Evolutionary conservation across 2,888 invertebrate genomes (phyloP).

Genomic region (Antitype chi): DNA sequence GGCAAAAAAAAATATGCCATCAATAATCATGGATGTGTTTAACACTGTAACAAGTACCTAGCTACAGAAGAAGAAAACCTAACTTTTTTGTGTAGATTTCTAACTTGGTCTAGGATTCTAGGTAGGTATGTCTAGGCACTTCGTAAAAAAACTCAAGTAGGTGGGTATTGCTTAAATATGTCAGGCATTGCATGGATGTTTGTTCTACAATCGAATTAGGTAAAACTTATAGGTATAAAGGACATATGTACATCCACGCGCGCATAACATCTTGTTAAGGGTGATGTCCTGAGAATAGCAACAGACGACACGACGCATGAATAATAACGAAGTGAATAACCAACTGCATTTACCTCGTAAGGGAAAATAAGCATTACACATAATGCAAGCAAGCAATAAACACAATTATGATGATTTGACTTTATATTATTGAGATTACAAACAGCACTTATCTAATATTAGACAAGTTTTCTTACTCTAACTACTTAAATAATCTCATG

Average conservation of each 20-base stretch:
- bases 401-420: slow-evolving; percentile 49
- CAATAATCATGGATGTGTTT: neutral
- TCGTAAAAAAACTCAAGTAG: neutral
- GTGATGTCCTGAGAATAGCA: slow-evolving; percentile 58
- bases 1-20: too few species aligned
- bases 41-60: neutral
- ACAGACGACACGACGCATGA: slow-evolving; percentile 48
- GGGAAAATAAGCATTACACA: slow-evolving; percentile 49
- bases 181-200: neutral
- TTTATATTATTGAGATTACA: slow-evolving; percentile 72
- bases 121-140: neutral
- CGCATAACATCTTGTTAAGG: slow-evolving; percentile 21
- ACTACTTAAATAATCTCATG: slow-evolving; percentile 64
- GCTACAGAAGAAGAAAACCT: neutral
- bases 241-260: slow-evolving; percentile 32
- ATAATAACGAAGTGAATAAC: slow-evolving; percentile 47
- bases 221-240: slow-evolving; percentile 19
- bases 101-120: neutral
- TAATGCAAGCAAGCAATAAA: slow-evolving; percentile 50
- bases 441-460: slow-evolving; percentile 64
- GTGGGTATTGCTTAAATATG: neutral
- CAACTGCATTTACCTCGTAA: slow-evolving; percentile 51
- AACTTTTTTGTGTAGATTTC: neutral
- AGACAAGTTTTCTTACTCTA: slow-evolving; percentile 64
- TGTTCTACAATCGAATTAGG: neutral